Percentiles rank a stretch among this genome's conserved stretches.
These are phyloP conservation scores for Cercocebus atys DNA, from an alignment of 2,113 vertebrate species.

Conservation along the genomic window DNA sequence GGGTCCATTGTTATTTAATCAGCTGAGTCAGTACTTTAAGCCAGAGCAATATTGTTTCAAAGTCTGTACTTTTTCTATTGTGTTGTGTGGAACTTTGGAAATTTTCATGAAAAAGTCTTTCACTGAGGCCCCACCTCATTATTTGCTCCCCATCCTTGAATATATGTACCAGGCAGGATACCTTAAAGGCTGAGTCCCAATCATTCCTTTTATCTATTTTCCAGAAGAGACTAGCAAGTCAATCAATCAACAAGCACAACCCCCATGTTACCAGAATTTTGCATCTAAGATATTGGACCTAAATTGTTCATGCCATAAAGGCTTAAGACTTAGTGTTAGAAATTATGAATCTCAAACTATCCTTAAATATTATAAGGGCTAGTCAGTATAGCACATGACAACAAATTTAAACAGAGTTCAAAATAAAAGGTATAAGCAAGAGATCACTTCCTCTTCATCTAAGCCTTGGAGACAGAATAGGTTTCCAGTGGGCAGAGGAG, in stretches of 20 bases:
- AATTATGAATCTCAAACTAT: background rate
- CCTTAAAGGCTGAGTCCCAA: background rate
- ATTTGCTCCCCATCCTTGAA: background rate
- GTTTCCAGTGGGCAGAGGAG: background rate
- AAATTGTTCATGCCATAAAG: background rate
- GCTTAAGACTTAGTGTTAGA: background rate
- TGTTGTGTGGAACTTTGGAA: background rate
- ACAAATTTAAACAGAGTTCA: background rate
- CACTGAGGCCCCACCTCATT: background rate
- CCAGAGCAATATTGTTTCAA: background rate
- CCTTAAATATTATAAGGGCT: background rate
- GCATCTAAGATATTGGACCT: background rate
- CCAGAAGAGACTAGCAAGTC: background rate
- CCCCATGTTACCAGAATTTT: background rate
- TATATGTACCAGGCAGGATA: background rate
- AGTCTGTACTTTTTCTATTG: background rate
- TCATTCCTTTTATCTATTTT: background rate
- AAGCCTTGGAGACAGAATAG: background rate
- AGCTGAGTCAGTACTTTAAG: background rate
- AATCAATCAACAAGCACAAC: background rate
- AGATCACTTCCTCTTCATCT: background rate
- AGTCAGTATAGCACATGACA: background rate
- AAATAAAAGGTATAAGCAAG: background rate
- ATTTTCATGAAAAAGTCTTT: conserved; percentile 14
- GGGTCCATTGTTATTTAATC: background rate